Percentiles rank a stretch among this genome's conserved stretches.
Conservation (phyloP, 2,888 invertebrate species). For the Thyatira batis region DNA sequence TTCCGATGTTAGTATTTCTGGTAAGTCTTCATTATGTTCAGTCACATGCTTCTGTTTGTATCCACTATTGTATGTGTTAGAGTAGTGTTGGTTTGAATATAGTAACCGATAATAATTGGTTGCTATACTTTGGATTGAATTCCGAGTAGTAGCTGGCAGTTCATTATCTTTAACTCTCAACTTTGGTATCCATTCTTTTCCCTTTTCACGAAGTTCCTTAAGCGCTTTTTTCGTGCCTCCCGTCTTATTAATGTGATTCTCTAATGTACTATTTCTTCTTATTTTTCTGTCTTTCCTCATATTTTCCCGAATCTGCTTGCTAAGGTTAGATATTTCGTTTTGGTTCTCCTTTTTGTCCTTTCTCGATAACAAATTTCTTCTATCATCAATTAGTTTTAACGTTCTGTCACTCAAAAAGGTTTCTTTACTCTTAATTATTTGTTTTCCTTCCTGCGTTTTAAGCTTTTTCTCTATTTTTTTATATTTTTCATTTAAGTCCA, state of each 20-base stretch:
- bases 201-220: conserved; percentile 17
- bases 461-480: conserved; percentile 13
- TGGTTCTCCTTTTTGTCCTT: not conserved
- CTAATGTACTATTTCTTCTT: conserved; percentile 13
- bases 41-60: not conserved
- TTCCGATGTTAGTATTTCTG: conserved; percentile 8
- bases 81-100: conserved; percentile 5
- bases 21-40: conserved; percentile 1
- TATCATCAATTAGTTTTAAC: conserved; percentile 13
- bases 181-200: conserved; percentile 21
- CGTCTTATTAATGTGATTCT: conserved; percentile 16
- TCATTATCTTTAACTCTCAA: conserved; percentile 7
- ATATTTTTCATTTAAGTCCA: not conserved
- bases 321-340: conserved; percentile 8
- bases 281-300: conserved; percentile 16
- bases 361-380: conserved; percentile 6
- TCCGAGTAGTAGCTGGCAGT: conserved; percentile 5
- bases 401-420: conserved; percentile 10
- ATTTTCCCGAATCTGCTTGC: conserved; percentile 12
- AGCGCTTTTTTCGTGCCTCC: conserved; percentile 21
- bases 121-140: conserved; percentile 12
- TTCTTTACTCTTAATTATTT: conserved; percentile 7
- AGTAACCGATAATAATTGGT: conserved; percentile 12
- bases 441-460: conserved; percentile 5
- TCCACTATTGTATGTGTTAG: not conserved